These are phyloP conservation scores for Eupeodes latifasciatus DNA, from an alignment of 2,888 invertebrate genomes.

Conservation along the genomic window DNA sequence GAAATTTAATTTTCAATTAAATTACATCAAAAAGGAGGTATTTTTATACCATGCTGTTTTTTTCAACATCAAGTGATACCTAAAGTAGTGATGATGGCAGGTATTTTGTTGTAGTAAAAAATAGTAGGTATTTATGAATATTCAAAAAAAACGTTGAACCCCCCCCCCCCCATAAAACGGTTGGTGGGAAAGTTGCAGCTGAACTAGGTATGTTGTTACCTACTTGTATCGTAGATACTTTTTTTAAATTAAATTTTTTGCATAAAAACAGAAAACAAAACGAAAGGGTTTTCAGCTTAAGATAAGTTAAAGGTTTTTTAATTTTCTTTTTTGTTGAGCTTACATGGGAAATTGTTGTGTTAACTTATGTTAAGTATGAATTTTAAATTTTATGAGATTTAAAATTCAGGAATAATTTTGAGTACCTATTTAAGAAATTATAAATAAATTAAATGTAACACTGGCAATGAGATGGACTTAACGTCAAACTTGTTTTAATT, in stretches of 20 bases:
- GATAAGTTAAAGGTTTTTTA: background rate
- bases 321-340: too few species aligned
- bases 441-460: too few species aligned
- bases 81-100: background rate
- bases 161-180: background rate
- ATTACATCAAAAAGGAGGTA: conserved; percentile 7
- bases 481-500: too few species aligned
- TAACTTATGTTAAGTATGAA: background rate
- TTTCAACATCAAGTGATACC: background rate
- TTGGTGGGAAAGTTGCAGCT: background rate
- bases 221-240: background rate
- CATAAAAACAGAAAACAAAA: background rate
- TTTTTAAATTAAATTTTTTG: background rate
- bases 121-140: background rate
- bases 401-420: too few species aligned
- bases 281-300: background rate
- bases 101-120: background rate
- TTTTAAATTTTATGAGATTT: background rate
- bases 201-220: background rate
- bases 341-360: background rate
- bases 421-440: too few species aligned
- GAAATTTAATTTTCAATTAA: conserved; percentile 43
- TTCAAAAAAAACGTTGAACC: background rate
- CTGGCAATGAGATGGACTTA: too few species aligned
- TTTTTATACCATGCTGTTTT: background rate